phyloP scores from a whole-genome alignment of 1,140 invertebrate genomes.

The Eurosta solidaginis region DNA sequence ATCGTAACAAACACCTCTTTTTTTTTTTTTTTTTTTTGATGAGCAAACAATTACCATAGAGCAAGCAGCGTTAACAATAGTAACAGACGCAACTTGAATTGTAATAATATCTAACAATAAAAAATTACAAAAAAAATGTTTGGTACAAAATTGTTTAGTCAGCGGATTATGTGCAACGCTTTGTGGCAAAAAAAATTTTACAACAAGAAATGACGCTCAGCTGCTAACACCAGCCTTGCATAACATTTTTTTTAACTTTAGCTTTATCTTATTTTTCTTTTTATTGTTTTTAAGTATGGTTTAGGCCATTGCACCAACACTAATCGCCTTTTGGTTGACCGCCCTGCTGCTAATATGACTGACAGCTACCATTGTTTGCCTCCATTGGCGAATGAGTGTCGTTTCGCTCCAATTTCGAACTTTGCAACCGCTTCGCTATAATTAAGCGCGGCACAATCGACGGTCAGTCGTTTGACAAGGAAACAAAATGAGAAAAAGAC shows the following conservation, averaged over 20 bases:
- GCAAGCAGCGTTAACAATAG: background rate
- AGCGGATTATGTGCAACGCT: constrained; percentile 19
- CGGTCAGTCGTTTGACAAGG: background rate
- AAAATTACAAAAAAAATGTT: background rate
- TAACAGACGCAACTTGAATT: background rate
- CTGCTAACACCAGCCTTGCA: no score
- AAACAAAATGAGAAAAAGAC: no score
- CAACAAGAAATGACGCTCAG: no score
- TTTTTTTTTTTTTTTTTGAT: background rate
- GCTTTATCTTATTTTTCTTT: background rate
- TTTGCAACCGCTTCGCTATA: constrained; percentile 20
- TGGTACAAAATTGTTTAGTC: background rate
- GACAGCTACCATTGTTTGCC: background rate
- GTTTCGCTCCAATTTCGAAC: constrained; percentile 18
- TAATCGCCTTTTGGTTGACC: background rate
- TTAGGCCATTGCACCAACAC: background rate
- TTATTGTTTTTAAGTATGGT: background rate
- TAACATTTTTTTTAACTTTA: background rate
- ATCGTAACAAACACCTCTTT: constrained; percentile 5
- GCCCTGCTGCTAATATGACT: background rate
- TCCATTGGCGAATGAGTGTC: background rate
- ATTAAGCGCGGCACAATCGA: constrained; percentile 11
- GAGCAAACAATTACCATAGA: background rate
- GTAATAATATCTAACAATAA: background rate
- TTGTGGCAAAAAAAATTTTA: no score